phyloP scores from a whole-genome alignment of 2,888 invertebrate genomes.

The Rhagonycha fulva region DNA sequence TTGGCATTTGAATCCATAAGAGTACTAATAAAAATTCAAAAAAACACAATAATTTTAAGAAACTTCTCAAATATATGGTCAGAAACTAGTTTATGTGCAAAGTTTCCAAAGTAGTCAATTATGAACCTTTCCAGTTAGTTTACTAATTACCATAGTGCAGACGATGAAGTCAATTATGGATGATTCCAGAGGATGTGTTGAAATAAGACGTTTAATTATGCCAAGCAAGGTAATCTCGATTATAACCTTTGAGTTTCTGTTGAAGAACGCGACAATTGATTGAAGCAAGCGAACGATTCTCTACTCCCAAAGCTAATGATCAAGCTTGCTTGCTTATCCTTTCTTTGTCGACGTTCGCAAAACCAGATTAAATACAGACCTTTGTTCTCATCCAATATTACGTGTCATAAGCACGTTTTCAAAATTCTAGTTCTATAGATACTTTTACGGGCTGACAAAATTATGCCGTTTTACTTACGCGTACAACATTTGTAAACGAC shows the following conservation, averaged over 20 bases:
- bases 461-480: not conserved
- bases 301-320: conserved; percentile 25
- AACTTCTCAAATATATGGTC: not conserved
- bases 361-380: conserved; percentile 7
- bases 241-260: conserved; percentile 20
- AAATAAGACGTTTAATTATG: conserved; percentile 30
- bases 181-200: conserved; percentile 10
- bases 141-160: not conserved
- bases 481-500: not conserved
- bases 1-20: no score
- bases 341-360: conserved; percentile 17
- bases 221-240: conserved; percentile 30
- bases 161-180: not conserved
- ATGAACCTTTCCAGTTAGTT: not conserved
- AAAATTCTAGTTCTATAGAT: not conserved
- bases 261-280: conserved; percentile 30
- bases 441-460: not conserved
- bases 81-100: not conserved
- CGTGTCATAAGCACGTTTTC: conserved; percentile 3
- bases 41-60: not conserved
- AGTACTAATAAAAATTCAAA: no score
- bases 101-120: not conserved
- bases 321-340: conserved; percentile 23
- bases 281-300: conserved; percentile 23
- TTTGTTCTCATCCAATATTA: not conserved